These are phyloP conservation scores for Halocynthia roretzi DNA, from an alignment of 23 tunicate species.

Conservation along the genomic window DNA sequence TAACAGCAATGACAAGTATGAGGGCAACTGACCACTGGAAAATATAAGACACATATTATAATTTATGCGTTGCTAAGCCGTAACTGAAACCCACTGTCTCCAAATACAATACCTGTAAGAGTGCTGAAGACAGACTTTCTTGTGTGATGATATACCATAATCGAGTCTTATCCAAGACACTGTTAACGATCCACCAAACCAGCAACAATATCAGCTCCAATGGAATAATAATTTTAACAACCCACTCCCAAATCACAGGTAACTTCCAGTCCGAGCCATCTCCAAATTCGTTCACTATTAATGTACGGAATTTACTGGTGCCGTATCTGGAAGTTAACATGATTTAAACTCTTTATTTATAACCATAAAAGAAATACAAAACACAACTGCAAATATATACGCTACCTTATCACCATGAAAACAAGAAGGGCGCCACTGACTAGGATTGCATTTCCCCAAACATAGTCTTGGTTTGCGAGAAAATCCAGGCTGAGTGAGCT, in stretches of 20 bases:
- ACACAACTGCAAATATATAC: not conserved
- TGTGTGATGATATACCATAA: conserved; percentile 54
- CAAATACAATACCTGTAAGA: conserved; percentile 8
- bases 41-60: not conserved
- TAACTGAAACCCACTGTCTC: not conserved
- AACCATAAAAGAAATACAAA: not conserved
- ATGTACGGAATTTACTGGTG: conserved; percentile 40
- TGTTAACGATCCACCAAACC: conserved; percentile 62
- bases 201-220: conserved; percentile 38
- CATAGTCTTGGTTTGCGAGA: conserved; percentile 83
- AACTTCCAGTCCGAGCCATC: conserved; percentile 68
- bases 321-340: conserved; percentile 29
- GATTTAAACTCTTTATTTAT: not conserved
- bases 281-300: conserved; percentile 46
- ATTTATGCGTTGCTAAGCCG: too few relatives aligned
- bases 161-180: conserved; percentile 29
- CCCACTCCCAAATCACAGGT: conserved; percentile 55
- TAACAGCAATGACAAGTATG: conserved; percentile 24
- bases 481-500: conserved; percentile 62
- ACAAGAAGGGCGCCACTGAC: conserved; percentile 69
- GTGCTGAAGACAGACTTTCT: conserved; percentile 52
- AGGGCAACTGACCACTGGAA: conserved; percentile 44
- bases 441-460: conserved; percentile 82
- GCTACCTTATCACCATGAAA: conserved; percentile 37
- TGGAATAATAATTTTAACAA: conserved; percentile 47